Percentiles rank a stretch among this genome's conserved stretches.
These are phyloP conservation scores for Reinhardtius hippoglossoides DNA, from an alignment of 2,113 vertebrate genomes.

Conservation along the genomic window DNA sequence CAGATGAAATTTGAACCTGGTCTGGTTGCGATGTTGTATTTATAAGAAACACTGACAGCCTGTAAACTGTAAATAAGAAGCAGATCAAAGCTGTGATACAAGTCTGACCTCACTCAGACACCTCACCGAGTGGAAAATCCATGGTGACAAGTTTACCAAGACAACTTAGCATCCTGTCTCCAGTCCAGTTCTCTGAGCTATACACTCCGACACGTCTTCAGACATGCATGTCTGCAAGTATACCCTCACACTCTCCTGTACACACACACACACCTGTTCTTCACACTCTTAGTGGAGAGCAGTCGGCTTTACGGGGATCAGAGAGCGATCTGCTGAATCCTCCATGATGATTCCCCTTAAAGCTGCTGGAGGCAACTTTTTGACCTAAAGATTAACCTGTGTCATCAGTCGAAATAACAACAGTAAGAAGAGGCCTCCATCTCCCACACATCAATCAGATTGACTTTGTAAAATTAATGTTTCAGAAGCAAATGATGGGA, in stretches of 20 bases:
- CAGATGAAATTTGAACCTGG: slow-evolving; percentile 27
- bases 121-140: slow-evolving; percentile 20
- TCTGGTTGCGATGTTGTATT: too few species aligned
- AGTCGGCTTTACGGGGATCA: too few species aligned
- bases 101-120: slow-evolving; percentile 16
- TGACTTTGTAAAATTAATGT: not conserved
- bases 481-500: not conserved
- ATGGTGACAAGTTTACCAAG: slow-evolving; percentile 33
- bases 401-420: not conserved
- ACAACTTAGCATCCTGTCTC: slow-evolving; percentile 6
- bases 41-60: slow-evolving; percentile 37
- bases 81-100: slow-evolving; percentile 36
- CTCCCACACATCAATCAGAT: not conserved
- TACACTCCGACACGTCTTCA: not conserved
- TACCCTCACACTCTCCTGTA: not conserved
- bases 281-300: not conserved
- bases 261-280: slow-evolving; percentile 5
- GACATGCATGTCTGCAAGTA: not conserved
- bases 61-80: slow-evolving; percentile 20
- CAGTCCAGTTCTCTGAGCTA: not conserved
- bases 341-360: too few species aligned
- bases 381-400: not conserved
- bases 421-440: too few species aligned
- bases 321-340: not conserved
- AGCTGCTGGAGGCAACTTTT: too few species aligned